These are phyloP conservation scores for Antitype chi DNA, from an alignment of 2,888 invertebrate genomes.

Conservation along the genomic window DNA sequence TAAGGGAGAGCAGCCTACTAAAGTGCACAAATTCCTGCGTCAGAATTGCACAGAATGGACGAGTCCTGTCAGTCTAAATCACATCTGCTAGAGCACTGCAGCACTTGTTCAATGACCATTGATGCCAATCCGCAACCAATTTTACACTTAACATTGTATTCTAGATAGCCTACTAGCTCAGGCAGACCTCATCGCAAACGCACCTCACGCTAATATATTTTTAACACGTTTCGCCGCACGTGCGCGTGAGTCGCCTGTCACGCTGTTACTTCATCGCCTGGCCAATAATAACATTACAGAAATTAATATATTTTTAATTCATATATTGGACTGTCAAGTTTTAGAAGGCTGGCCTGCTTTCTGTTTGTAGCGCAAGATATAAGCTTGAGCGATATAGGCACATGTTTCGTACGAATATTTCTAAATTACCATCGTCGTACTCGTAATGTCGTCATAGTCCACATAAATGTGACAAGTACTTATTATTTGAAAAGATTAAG, in stretches of 20 bases:
- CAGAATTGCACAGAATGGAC: slow-evolving; percentile 1
- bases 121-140: slow-evolving; percentile 36
- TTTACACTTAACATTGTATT: slow-evolving; percentile 39
- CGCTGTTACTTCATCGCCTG: slow-evolving; percentile 45
- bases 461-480: not conserved
- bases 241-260: slow-evolving; percentile 43
- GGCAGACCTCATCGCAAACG: slow-evolving; percentile 38
- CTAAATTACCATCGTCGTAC: not conserved
- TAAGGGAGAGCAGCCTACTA: not conserved
- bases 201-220: slow-evolving; percentile 55
- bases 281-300: slow-evolving; percentile 46
- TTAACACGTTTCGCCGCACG: slow-evolving; percentile 64
- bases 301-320: slow-evolving; percentile 25
- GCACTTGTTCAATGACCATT: slow-evolving; percentile 20
- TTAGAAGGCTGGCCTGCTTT: slow-evolving; percentile 17
- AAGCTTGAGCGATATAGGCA: not conserved
- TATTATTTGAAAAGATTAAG: not conserved
- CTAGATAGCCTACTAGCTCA: slow-evolving; percentile 37
- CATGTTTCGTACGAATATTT: slow-evolving; percentile 11
- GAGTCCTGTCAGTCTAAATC: not conserved
- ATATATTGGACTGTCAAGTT: slow-evolving; percentile 20
- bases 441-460: not conserved
- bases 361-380: not conserved
- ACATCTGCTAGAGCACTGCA: slow-evolving; percentile 11
- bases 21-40: not conserved